These are phyloP conservation scores for Muscina levida DNA, from an alignment of 2,888 invertebrate species.

Conservation along the genomic window DNA sequence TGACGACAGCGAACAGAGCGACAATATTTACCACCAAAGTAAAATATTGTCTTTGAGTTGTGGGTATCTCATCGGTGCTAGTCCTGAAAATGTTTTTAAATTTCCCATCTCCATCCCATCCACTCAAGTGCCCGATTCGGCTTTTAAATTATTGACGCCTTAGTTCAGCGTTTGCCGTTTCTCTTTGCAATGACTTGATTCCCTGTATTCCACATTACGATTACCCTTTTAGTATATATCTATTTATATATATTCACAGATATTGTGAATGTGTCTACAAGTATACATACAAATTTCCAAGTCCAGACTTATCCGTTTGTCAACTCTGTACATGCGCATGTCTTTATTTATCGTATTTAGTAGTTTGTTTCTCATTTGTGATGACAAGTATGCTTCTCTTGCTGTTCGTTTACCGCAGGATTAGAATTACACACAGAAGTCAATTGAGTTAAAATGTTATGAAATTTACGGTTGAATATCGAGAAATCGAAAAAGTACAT, in stretches of 20 bases:
- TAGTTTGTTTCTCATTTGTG: neutral
- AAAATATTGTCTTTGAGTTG: too few species aligned
- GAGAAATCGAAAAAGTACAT: too few species aligned
- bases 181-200: too few species aligned
- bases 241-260: too few species aligned
- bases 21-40: neutral
- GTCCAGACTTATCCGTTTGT: neutral
- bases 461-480: too few species aligned
- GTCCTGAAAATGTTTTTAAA: neutral
- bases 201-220: too few species aligned
- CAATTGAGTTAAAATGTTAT: too few species aligned
- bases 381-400: neutral
- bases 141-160: neutral
- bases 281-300: too few species aligned
- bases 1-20: neutral
- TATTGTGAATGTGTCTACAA: too few species aligned
- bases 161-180: too few species aligned
- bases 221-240: too few species aligned
- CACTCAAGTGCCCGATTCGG: neutral
- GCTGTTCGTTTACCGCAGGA: neutral
- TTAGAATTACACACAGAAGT: neutral
- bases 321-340: neutral
- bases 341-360: neutral
- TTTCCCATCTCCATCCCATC: neutral
- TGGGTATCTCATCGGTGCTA: neutral